phyloP scores from a whole-genome alignment of 1,140 invertebrate genomes.

The Drosophila bipectinata region DNA sequence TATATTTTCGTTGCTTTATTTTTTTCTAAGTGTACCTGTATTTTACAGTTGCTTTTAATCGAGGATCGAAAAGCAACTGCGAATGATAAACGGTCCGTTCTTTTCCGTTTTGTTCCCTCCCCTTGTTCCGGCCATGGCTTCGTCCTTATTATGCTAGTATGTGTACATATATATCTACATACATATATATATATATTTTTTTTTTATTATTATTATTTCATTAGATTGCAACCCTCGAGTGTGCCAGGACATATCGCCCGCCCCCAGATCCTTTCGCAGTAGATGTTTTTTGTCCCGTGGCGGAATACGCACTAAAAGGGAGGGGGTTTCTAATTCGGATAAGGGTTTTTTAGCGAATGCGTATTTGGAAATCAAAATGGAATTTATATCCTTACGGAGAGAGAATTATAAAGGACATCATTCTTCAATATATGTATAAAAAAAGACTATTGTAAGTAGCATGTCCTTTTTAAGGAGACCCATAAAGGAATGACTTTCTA shows the following conservation, averaged over 20 bases:
- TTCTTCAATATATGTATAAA: too few species aligned
- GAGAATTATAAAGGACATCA: too few species aligned
- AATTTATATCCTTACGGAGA: conserved; percentile 10
- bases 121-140: conserved; percentile 31
- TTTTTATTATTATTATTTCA: conserved; percentile 79
- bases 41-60: conserved; percentile 12
- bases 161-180: not conserved
- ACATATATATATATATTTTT: not conserved
- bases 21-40: conserved; percentile 37
- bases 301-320: conserved; percentile 19
- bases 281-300: conserved; percentile 19
- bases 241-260: conserved; percentile 5
- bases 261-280: not conserved
- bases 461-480: not conserved
- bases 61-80: conserved; percentile 55
- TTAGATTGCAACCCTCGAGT: conserved; percentile 74
- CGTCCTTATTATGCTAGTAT: not conserved
- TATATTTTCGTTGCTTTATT: too few species aligned
- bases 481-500: not conserved
- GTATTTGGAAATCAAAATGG: conserved; percentile 27
- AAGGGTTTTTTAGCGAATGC: not conserved
- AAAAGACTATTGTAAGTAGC: not conserved
- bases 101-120: conserved; percentile 4
- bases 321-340: not conserved
- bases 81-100: conserved; percentile 55